Evolutionary conservation across 2,113 vertebrate genomes (phyloP).

Genomic region (Clinocottus analis): DNA sequence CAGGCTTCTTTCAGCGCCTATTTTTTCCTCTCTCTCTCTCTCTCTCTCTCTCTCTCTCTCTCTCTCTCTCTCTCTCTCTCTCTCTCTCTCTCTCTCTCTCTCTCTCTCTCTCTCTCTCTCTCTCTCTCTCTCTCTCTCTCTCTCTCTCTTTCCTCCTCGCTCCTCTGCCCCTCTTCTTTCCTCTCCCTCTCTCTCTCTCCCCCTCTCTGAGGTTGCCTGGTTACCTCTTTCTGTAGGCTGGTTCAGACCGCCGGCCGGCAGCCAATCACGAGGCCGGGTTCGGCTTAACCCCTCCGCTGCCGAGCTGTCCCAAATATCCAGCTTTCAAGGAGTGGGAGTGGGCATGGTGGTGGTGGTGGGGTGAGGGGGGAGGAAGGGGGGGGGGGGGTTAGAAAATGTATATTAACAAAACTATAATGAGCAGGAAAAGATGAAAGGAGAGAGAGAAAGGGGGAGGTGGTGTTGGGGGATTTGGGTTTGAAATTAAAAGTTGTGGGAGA

Average conservation of each 20-base stretch:
- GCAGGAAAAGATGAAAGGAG: slow-evolving; percentile 50
- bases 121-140: slow-evolving; percentile 67
- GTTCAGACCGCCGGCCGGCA: slow-evolving; percentile 79
- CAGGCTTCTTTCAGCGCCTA: slow-evolving; percentile 80
- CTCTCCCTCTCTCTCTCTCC: slow-evolving; percentile 53
- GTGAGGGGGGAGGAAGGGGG: not conserved
- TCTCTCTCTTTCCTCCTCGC: slow-evolving; percentile 52
- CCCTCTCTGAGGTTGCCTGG: slow-evolving; percentile 86
- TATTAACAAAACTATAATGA: slow-evolving; percentile 49
- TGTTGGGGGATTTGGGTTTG: slow-evolving; percentile 39
- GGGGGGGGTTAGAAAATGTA: slow-evolving; percentile 54
- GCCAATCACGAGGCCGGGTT: slow-evolving; percentile 80
- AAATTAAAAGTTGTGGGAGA: slow-evolving; percentile 29
- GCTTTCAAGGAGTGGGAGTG: slow-evolving; percentile 72
- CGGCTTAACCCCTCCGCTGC: slow-evolving; percentile 82
- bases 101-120: slow-evolving; percentile 24
- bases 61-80: slow-evolving; percentile 61
- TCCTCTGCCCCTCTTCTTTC: slow-evolving; percentile 10
- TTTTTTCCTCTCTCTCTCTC: slow-evolving; percentile 42
- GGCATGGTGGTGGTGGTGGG: not conserved
- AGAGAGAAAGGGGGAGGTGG: not conserved
- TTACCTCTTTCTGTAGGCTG: slow-evolving; percentile 86
- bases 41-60: slow-evolving; percentile 59
- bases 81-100: slow-evolving; percentile 67
- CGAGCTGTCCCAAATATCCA: slow-evolving; percentile 82